phyloP scores from a whole-genome alignment of 2,888 invertebrate species.

The Trachelus stipa region DNA sequence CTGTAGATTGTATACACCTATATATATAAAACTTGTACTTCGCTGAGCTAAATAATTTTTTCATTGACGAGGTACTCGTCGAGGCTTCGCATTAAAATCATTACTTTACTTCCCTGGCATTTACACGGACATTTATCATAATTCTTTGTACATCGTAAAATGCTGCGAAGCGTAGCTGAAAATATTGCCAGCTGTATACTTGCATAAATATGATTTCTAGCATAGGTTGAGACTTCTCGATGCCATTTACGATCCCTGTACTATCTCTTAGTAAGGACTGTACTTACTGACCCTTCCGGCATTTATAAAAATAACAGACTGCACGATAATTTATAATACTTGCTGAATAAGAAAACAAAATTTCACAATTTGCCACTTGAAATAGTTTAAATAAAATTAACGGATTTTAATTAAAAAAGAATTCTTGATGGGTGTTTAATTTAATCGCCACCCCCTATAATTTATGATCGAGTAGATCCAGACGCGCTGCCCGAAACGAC shows the following conservation, averaged over 20 bases:
- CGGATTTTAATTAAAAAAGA: too few relatives aligned
- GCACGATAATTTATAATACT: too few relatives aligned
- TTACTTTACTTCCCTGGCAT: neutral
- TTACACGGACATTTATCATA: neutral
- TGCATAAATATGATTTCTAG: neutral
- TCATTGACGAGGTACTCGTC: neutral
- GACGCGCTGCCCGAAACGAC: too few relatives aligned
- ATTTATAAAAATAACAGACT: too few relatives aligned
- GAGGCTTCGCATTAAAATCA: neutral
- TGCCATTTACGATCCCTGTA: neutral
- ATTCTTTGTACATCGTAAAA: neutral
- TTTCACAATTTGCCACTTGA: too few relatives aligned
- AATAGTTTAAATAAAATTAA: too few relatives aligned
- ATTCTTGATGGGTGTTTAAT: too few relatives aligned
- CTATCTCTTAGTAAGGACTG: neutral
- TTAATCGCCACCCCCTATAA: too few relatives aligned
- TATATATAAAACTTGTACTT: neutral
- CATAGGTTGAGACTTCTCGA: neutral
- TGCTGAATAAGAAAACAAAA: too few relatives aligned
- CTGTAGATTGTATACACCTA: too few relatives aligned
- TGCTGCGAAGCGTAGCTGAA: neutral
- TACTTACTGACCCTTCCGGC: too few relatives aligned
- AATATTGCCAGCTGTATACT: neutral
- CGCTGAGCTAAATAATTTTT: neutral
- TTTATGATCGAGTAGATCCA: too few relatives aligned